Conservation (phyloP, 2,113 vertebrate species). For the Gulo gulo region DNA sequence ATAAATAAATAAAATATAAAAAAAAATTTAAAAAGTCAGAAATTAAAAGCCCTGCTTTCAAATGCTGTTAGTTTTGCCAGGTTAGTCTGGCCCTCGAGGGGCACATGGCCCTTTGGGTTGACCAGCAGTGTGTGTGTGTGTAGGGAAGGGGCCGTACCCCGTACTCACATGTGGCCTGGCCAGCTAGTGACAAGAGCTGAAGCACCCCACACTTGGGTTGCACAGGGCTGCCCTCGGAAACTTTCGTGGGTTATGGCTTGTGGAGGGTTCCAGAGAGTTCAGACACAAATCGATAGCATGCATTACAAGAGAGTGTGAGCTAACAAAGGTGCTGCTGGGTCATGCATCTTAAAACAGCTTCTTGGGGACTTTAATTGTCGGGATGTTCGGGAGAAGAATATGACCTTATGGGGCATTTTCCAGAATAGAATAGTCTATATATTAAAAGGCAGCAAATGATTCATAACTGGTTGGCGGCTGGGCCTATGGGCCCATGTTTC, state of each 20-base stretch:
- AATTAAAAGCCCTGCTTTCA: not conserved
- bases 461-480: constrained; percentile 90
- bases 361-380: constrained; percentile 83
- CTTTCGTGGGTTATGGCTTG: constrained; percentile 50
- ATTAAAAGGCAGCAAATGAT: constrained; percentile 95
- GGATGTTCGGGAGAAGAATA: constrained; percentile 87
- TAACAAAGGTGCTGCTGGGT: constrained; percentile 67
- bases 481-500: constrained; percentile 87
- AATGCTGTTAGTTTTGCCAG: not conserved
- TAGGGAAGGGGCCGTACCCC: not conserved
- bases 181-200: not conserved
- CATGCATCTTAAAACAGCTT: constrained; percentile 76
- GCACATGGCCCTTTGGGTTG: not conserved
- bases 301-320: constrained; percentile 47
- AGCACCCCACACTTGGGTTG: not conserved
- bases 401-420: constrained; percentile 89
- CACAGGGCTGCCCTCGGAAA: constrained; percentile 25
- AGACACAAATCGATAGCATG: constrained; percentile 74
- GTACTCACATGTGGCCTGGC: not conserved
- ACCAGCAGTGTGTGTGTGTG: not conserved
- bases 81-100: not conserved
- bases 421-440: constrained; percentile 91
- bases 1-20: no score
- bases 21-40: not conserved
- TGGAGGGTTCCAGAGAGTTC: constrained; percentile 65